These are phyloP conservation scores for Darwinula stevensoni DNA, from an alignment of 2,888 invertebrate genomes.

Conservation along the genomic window DNA sequence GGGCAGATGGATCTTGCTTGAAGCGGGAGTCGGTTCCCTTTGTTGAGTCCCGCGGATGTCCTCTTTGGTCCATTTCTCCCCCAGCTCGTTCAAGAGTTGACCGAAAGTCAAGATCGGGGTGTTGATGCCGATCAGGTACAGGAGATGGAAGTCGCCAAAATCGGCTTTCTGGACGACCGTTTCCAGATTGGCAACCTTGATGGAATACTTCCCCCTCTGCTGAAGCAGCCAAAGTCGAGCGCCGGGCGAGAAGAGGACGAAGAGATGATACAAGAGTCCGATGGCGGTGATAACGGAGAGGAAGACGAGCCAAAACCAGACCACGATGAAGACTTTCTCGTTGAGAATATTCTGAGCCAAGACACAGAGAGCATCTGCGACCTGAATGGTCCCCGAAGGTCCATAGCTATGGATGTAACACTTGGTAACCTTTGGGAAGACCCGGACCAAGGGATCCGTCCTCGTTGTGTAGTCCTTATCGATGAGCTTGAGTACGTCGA, in stretches of 20 bases:
- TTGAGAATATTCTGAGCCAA: constrained; percentile 13
- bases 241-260: constrained; percentile 7
- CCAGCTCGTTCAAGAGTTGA: no score
- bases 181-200: no score
- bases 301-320: constrained; percentile 14
- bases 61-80: no score
- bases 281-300: constrained; percentile 11
- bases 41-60: no score
- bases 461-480: constrained; percentile 11
- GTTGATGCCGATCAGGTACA: no score
- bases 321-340: constrained; percentile 12
- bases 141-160: no score
- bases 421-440: constrained; percentile 12
- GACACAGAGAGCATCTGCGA: constrained; percentile 12
- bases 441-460: constrained; percentile 12
- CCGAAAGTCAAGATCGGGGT: no score
- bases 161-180: no score
- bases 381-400: constrained; percentile 10
- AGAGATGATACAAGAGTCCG: constrained; percentile 11
- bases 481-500: constrained; percentile 12
- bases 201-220: no score
- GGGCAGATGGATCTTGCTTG: no score
- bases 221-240: no score
- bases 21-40: no score
- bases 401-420: constrained; percentile 12